These are phyloP conservation scores for Fregata magnificens DNA, from an alignment of 2,113 vertebrate species.

Conservation along the genomic window DNA sequence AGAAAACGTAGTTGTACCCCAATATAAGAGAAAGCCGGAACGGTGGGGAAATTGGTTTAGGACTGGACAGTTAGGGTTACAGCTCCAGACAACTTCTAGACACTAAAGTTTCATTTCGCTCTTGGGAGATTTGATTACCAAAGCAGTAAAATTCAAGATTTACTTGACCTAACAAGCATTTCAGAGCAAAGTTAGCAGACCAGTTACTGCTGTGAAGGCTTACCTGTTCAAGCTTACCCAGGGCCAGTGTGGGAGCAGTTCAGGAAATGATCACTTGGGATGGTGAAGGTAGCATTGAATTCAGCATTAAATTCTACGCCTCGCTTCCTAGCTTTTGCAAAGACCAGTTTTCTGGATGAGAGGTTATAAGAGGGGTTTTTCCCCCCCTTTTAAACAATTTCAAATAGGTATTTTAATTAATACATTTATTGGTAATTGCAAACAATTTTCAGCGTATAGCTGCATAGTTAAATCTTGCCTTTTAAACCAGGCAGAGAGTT, in stretches of 20 bases:
- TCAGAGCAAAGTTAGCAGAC: background rate
- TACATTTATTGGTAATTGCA: background rate
- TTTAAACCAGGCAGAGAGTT: background rate
- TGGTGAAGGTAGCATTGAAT: background rate
- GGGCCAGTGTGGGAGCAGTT: background rate
- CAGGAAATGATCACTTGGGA: background rate
- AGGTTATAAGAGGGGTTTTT: fast-evolving
- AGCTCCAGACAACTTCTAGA: background rate
- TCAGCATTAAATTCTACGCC: background rate
- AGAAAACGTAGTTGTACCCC: background rate
- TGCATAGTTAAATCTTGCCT: background rate
- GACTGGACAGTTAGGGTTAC: background rate
- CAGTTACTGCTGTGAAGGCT: background rate
- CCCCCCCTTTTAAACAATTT: background rate
- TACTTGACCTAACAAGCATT: background rate
- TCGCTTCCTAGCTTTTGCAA: background rate
- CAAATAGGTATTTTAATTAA: background rate
- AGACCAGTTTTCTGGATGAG: background rate
- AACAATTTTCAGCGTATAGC: background rate
- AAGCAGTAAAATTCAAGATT: background rate
- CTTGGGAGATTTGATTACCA: background rate
- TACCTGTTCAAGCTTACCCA: background rate
- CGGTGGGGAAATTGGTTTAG: background rate
- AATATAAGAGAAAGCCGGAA: background rate
- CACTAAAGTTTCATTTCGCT: background rate